Percentiles rank a stretch among this genome's conserved stretches.
These are phyloP conservation scores for Drosophila baimaii DNA, from an alignment of 1,140 invertebrate genomes.

Conservation along the genomic window DNA sequence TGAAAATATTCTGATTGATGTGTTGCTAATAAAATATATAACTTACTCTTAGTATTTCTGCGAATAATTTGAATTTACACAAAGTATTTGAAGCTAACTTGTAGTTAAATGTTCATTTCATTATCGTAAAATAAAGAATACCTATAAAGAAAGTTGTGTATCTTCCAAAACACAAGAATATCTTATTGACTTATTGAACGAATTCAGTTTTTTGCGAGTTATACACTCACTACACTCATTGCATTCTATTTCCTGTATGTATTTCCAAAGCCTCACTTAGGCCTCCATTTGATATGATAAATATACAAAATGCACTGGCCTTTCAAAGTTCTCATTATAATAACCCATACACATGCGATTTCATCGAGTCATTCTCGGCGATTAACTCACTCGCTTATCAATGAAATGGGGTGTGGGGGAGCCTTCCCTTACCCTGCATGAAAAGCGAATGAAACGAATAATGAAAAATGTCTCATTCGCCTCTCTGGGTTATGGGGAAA, in stretches of 20 bases:
- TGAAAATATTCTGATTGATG: neutral
- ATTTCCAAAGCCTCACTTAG: neutral
- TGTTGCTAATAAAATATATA: neutral
- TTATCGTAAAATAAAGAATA: too few relatives aligned
- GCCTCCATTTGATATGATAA: slow-evolving; percentile 2
- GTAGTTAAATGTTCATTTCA: too few relatives aligned
- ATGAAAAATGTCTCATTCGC: slow-evolving; percentile 21
- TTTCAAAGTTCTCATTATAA: slow-evolving; percentile 1
- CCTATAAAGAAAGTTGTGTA: too few relatives aligned
- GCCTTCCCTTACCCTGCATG: neutral
- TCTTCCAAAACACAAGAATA: too few relatives aligned
- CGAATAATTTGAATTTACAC: too few relatives aligned
- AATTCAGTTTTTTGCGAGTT: too few relatives aligned
- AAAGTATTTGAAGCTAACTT: too few relatives aligned
- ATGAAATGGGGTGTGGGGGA: slow-evolving; percentile 1
- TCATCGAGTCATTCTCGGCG: neutral
- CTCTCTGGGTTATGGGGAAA: neutral
- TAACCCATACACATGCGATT: slow-evolving; percentile 5
- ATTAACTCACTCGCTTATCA: slow-evolving; percentile 19
- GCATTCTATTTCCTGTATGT: neutral
- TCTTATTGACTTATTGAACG: neutral
- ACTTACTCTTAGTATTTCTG: too few relatives aligned
- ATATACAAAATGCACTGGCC: slow-evolving; percentile 6
- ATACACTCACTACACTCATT: neutral
- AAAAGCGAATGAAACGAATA: neutral